Percentiles rank a stretch among this genome's conserved stretches.
Conservation (phyloP, 2,888 invertebrate genomes). For the Epinotia ramella region DNA sequence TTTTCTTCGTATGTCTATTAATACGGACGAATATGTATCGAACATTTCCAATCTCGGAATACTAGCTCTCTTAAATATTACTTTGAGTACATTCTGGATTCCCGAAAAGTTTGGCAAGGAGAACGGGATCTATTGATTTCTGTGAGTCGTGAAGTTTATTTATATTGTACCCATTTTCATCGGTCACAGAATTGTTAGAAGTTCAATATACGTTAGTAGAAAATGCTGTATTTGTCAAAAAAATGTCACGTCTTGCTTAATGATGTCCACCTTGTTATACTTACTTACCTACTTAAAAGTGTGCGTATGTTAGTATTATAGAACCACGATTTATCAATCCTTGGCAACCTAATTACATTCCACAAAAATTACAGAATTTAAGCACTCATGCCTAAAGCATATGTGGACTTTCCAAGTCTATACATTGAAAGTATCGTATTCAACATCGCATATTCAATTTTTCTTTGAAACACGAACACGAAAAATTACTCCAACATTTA, state of each 20-base stretch:
- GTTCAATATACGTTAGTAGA: neutral
- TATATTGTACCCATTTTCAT: neutral
- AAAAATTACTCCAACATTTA: constrained; percentile 22
- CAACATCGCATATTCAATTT: neutral
- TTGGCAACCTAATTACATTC: neutral
- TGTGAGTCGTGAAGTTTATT: neutral
- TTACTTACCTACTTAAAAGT: no score
- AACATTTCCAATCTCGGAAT: neutral
- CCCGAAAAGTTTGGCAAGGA: neutral
- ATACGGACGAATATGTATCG: neutral
- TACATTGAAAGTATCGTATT: neutral
- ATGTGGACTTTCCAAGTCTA: neutral
- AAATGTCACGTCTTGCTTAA: neutral
- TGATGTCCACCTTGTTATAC: no score
- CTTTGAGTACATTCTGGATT: neutral
- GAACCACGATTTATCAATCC: no score
- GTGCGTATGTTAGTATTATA: no score
- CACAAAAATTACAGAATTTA: neutral
- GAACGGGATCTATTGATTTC: neutral
- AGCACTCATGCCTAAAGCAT: neutral
- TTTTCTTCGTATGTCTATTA: constrained; percentile 20
- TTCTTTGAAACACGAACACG: neutral
- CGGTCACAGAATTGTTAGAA: neutral
- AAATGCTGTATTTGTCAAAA: neutral
- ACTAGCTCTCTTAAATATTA: neutral